Base-by-base conservation (phyloP, 1,140 invertebrate species). In the Zaprionus gabonicus region DNA sequence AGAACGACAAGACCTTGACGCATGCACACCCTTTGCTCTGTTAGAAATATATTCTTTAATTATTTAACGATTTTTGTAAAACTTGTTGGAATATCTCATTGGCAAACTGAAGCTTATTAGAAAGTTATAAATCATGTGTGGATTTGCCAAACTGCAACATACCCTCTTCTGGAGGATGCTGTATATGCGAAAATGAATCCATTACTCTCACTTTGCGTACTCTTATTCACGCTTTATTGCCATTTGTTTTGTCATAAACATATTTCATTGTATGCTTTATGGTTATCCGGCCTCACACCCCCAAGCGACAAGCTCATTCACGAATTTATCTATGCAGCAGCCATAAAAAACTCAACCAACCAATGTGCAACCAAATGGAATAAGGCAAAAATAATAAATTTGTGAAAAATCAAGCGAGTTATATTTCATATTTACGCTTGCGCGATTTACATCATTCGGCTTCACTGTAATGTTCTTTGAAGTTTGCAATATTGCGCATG, bases 171-270 rank as follows among this genome's bases (percentile, higher is more conserved):
- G 5, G 17, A 13, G 20, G 10, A 36, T 34, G n/a, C 28, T 13
- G 44, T 9, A 25, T 27, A 31, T 41, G n/a, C 7, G n/a, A 55
- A 38, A 55, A 41, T 59, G 46, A 58, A 76, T 72, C 58, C 74
- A 78, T 78, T 68, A 57, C 66, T 71, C 51, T 64, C 72, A 82
- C 81, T 87, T 82, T 66, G 71, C 58, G 60, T 53, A 44, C 66
- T 34, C 62, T 83, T 78, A 80, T 73, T 88, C 78, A 71, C 76
- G 74, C 64, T 74, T 84, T 87, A 84, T 75, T 78, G 70, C 84
- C 83, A 78, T 80, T 87, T 87, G 81, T 70, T 88, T 74, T 83
- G 84, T 88, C 83, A 88, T 82, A 80, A 84, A 88, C 78, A 72
- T 81, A 82, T 86, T 86, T 86, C 71, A 79, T 76, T 76, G 67